Evolutionary conservation across 2,113 vertebrate species (phyloP).

Genomic region (Chroicocephalus ridibundus): DNA sequence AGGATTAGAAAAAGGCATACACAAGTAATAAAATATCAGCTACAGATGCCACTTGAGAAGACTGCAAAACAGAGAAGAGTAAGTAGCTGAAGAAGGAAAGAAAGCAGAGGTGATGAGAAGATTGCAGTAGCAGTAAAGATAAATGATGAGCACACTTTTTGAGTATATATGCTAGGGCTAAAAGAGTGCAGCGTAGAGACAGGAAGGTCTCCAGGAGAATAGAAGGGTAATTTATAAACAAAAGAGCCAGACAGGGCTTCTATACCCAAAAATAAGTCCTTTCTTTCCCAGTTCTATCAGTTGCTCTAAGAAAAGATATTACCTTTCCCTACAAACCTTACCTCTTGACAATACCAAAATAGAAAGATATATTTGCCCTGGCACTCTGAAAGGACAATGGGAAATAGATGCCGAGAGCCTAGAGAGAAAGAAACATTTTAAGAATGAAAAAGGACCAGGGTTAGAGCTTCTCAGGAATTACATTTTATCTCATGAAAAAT

Average conservation of each 20-base stretch:
- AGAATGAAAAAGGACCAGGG: slow-evolving; percentile 51
- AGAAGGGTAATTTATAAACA: slow-evolving; percentile 72
- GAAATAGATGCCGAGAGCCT: slow-evolving; percentile 53
- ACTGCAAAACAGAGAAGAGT: neutral
- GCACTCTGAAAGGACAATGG: slow-evolving; percentile 54
- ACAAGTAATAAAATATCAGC: slow-evolving; percentile 34
- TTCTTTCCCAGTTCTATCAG: neutral
- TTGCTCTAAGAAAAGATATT: slow-evolving; percentile 38
- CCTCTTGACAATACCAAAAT: slow-evolving; percentile 61
- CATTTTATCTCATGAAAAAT: slow-evolving; percentile 53
- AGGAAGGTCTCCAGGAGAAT: slow-evolving; percentile 29
- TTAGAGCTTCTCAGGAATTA: slow-evolving; percentile 27
- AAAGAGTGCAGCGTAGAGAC: slow-evolving; percentile 40
- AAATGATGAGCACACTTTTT: slow-evolving; percentile 47
- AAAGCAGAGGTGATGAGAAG: slow-evolving; percentile 27
- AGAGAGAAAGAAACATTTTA: slow-evolving; percentile 32
- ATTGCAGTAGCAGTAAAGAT: slow-evolving; percentile 43
- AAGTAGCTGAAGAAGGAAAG: neutral
- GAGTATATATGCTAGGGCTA: neutral
- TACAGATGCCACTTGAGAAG: slow-evolving; percentile 29
- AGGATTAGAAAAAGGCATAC: slow-evolving; percentile 21
- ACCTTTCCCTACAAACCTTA: slow-evolving; percentile 28
- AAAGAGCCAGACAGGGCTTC: slow-evolving; percentile 48
- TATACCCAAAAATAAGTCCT: neutral
- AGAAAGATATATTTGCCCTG: slow-evolving; percentile 57